Percentiles rank a stretch among this genome's conserved stretches.
These are phyloP conservation scores for Orthonyx spaldingii DNA, from an alignment of 2,113 vertebrate genomes.

Conservation along the genomic window DNA sequence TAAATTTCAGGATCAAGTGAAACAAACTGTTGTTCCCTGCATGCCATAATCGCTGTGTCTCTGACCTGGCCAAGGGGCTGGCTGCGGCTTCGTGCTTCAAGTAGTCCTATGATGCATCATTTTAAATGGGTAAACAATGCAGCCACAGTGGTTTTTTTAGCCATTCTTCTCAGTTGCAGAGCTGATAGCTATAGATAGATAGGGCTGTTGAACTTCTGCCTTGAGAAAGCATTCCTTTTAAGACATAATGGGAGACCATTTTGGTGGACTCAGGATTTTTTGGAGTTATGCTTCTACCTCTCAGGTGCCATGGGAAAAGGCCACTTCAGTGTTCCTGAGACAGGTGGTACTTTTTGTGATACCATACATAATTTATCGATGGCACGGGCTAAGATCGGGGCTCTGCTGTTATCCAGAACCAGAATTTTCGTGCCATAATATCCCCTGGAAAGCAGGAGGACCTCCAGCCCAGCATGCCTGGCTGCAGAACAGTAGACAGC, in stretches of 20 bases:
- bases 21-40: background rate
- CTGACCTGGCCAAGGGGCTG: background rate
- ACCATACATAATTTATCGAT: fast-evolving
- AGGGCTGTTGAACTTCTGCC: background rate
- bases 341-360: background rate
- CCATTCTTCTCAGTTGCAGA: background rate
- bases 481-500: background rate
- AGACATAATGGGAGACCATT: background rate
- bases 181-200: background rate
- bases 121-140: background rate
- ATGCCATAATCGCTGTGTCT: background rate
- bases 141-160: background rate
- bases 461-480: fast-evolving
- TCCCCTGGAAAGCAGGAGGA: background rate
- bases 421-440: fast-evolving
- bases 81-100: fast-evolving
- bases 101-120: background rate
- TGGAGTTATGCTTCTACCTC: background rate
- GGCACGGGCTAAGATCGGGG: background rate
- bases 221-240: background rate
- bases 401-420: background rate
- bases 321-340: background rate
- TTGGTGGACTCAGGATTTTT: background rate
- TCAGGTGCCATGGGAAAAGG: background rate
- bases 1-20: slow-evolving; percentile 9